Base-by-base conservation (phyloP, 92 coral and sea anemone genomes). In the Desmophyllum pertusum region DNA sequence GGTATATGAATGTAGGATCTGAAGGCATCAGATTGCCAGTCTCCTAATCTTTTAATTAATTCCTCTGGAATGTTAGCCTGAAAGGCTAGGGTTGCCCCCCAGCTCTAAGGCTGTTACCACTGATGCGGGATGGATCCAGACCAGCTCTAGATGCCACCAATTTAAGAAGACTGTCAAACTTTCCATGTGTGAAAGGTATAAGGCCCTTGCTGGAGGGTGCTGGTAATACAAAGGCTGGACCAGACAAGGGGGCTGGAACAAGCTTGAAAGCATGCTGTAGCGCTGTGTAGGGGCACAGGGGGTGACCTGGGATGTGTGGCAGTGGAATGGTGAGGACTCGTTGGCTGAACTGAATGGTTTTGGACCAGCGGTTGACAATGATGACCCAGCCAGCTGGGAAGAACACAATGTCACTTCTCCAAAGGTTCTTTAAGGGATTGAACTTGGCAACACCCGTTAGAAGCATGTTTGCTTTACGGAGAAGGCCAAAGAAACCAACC, bases 31-130 rank as follows among this genome's bases (percentile, higher is more conserved):
- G 76, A 80, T 1, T 45, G 55, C 84, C 84, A 80, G 74, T 80
- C 84, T 66, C 76, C 76, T 52, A 70, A 48, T 18, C 84, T 46
- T 29, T 83, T 83, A 39, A 83, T 59, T 14, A 83, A 46, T 40
- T 83, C 86, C 7, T 53, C 86, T 7, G 86, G 86, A 21, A 73
- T 57, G 61, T 59, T 39, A 37, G 80, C 86, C 41, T 83, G 86
- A n/a, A n/a, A n/a, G n/a, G n/a, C n/a, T n/a, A n/a, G n/a, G n/a
- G n/a, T n/a, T n/a, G n/a, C n/a, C n/a, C 76, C 55, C 85, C 77
- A 3, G 85, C 51, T 48, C 68, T 41, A 48, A 68, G 74, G 36
- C 76, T 81, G 77, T 69, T 64, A 19, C 77, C 85, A 81, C 85
- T 81, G 21, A 81, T 69, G 63, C 11, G 77, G 35, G 77, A 45